Conservation (phyloP, 2,888 invertebrate genomes). For the Caenorhabditis doughertyi region DNA sequence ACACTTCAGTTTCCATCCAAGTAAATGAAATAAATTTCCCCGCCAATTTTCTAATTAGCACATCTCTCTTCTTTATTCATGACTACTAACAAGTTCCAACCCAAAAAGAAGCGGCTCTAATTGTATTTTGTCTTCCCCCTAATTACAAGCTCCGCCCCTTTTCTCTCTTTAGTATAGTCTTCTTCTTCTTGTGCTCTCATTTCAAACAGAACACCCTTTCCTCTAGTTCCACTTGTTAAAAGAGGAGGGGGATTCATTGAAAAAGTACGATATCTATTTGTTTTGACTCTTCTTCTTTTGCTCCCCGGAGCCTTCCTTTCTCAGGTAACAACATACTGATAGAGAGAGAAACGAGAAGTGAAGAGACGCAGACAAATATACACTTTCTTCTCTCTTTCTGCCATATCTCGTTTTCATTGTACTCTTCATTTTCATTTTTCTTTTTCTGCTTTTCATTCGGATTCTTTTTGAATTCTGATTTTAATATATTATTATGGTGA, state of each 20-base stretch:
- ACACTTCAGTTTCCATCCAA: not conserved
- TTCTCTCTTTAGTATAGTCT: not conserved
- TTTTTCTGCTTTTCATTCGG: not conserved
- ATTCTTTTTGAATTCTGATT: not conserved
- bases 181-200: not conserved
- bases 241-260: slow-evolving; percentile 3
- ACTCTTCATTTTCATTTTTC: not conserved
- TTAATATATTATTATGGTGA: slow-evolving; percentile 38
- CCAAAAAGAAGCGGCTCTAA: not conserved
- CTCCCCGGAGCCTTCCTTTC: not conserved
- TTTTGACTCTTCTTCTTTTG: slow-evolving; percentile 26
- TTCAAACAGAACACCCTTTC: slow-evolving; percentile 2
- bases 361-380: not conserved
- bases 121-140: not conserved
- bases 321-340: not conserved
- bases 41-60: not conserved
- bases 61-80: not conserved
- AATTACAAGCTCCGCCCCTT: slow-evolving; percentile 29
- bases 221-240: not conserved
- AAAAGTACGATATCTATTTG: slow-evolving; percentile 18
- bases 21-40: not conserved
- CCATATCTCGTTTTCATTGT: too few species aligned
- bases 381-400: too few species aligned
- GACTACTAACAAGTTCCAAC: not conserved
- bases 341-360: too few species aligned